Base-by-base conservation (phyloP, 2,888 invertebrate species). In the Daptonema setosum region DNA sequence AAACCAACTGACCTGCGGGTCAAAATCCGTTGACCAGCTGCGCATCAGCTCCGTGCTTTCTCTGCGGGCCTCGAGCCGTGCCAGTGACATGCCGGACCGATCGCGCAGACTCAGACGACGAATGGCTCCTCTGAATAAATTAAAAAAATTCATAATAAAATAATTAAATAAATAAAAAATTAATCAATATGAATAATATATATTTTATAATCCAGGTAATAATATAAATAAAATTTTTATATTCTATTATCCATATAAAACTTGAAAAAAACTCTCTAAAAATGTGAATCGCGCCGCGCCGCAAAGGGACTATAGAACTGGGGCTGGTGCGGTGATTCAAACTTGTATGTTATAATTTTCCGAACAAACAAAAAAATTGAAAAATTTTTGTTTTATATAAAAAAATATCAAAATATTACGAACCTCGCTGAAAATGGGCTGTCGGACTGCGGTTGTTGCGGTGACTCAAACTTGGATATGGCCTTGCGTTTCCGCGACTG, bases 91-190 rank as follows among this genome's bases (percentile, higher is more conserved):
- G 22, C 69, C 69, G 30, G 62, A 63, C 48, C 63, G 58, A 57
- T 69, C 69, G n/a, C 69, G 60, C 14, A 69, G 60, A 3, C 67
- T 67, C 41, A 64, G 64, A n/a, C 69, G 59, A 26, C 69, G 62
- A 56, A 68, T 69, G 41, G 69, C 65, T 26, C 68, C 67, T 24
- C 69, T 61, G 35, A 47, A 58, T n/a, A n/a, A 54, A 41, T 20
- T 3, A 50, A 57, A 41, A 25, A 26, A 20, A 2, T 52, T 48
- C 14, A 17, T 51, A 2, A 25, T 48, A 8, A 5, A 48, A 22
- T 48, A 8, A 48, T 22, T 22, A 22, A 8, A 35, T 17, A 35
- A 11, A 35, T 8, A 11, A 17, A 17, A 8, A 8, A 8, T 35
- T 35, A 11, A 35, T 35, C 17, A 35, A 11, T 8, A 17, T 35